Conservation (phyloP, 1,140 invertebrate genomes). For the Drosophila ambigua region DNA sequence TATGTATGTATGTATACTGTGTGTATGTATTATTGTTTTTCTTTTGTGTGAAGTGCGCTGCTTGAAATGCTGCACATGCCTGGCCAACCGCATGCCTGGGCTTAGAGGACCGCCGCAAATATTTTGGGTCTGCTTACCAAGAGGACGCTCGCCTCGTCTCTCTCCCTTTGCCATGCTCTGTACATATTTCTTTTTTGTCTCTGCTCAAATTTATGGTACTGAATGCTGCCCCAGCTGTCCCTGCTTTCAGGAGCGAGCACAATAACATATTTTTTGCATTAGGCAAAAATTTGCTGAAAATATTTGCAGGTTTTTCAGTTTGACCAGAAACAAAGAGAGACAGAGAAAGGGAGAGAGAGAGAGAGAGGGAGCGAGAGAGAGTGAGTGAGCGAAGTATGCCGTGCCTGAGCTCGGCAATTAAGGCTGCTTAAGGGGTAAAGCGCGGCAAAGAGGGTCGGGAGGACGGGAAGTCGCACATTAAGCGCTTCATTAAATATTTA, state of each 20-base stretch:
- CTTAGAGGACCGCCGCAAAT: slow-evolving; percentile 73
- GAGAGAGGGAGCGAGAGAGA: neutral
- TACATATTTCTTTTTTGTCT: slow-evolving; percentile 3
- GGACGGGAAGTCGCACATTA: slow-evolving; percentile 59
- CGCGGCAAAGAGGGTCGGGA: slow-evolving; percentile 2
- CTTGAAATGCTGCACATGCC: slow-evolving; percentile 80
- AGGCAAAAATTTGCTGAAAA: slow-evolving; percentile 75
- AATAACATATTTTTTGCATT: slow-evolving; percentile 80
- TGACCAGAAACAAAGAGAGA: slow-evolving; percentile 28
- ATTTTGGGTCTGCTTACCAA: slow-evolving; percentile 70
- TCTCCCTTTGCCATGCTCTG: neutral
- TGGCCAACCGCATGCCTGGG: slow-evolving; percentile 74
- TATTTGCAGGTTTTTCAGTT: slow-evolving; percentile 58
- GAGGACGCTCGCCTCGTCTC: neutral
- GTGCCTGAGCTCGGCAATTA: slow-evolving; percentile 57
- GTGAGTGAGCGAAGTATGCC: neutral
- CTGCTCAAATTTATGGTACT: slow-evolving; percentile 62
- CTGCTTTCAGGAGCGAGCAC: slow-evolving; percentile 19
- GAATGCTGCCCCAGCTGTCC: slow-evolving; percentile 13
- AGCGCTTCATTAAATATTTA: slow-evolving; percentile 82
- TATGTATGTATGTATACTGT: neutral
- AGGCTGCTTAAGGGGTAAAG: slow-evolving; percentile 47
- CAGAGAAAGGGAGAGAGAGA: no score
- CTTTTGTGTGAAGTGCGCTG: slow-evolving; percentile 56
- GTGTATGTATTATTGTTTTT: slow-evolving; percentile 45